phyloP scores from a whole-genome alignment of 2,797 vertebrate genomes.

The Hafferia zeledoni region DNA sequence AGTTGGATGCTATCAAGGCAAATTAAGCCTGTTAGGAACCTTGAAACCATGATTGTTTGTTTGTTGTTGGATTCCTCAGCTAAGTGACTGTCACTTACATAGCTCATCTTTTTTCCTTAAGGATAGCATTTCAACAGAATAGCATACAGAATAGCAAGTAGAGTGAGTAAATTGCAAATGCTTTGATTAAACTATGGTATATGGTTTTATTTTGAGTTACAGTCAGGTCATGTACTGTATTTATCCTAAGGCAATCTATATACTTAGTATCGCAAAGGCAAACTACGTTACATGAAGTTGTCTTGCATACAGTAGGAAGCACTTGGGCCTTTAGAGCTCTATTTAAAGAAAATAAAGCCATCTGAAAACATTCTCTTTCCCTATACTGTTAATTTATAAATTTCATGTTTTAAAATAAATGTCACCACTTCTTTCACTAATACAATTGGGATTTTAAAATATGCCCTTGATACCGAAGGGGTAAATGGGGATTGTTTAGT shows the following conservation, averaged over 20 bases:
- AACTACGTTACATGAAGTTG: background rate
- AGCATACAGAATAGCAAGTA: background rate
- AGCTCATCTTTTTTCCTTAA: background rate
- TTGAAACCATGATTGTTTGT: background rate
- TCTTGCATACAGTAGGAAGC: background rate
- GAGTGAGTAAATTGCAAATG: background rate
- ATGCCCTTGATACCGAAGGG: background rate
- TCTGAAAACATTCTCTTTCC: background rate
- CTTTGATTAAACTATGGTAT: background rate
- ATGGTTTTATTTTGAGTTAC: background rate
- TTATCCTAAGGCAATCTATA: background rate
- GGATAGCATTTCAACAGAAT: background rate
- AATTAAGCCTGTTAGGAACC: background rate
- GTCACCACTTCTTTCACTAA: background rate
- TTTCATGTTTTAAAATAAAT: background rate
- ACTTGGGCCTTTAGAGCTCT: background rate
- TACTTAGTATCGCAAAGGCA: background rate
- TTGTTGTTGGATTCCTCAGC: background rate
- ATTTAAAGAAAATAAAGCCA: background rate
- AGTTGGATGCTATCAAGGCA: background rate
- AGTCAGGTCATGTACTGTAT: background rate
- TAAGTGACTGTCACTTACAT: background rate
- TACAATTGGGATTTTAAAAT: background rate
- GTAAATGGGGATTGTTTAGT: slow-evolving; percentile 4
- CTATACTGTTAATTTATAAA: background rate